Percentiles rank a stretch among this genome's conserved stretches.
Conservation (phyloP, 2,888 invertebrate species). For the Lasius platythorax region DNA sequence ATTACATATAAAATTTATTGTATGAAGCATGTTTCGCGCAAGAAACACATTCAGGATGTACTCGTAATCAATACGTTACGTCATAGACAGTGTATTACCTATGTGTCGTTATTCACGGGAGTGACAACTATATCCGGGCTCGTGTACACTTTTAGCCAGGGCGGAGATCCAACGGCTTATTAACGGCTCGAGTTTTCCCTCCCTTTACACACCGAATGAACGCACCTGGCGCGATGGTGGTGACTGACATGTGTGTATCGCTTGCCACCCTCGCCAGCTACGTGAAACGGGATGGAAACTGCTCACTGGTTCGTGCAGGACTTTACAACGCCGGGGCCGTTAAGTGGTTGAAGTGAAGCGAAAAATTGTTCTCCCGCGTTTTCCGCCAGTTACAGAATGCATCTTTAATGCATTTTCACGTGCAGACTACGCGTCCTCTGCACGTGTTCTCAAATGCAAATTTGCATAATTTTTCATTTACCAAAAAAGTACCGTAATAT, state of each 20-base stretch:
- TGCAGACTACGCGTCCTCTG: background rate
- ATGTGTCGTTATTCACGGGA: conserved; percentile 48
- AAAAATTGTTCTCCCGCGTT: conserved; percentile 39
- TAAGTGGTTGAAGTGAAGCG: conserved; percentile 50
- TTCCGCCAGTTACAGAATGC: conserved; percentile 23
- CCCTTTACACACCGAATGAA: conserved; percentile 69
- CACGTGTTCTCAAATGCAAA: background rate
- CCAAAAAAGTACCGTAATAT: background rate
- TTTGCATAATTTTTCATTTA: background rate
- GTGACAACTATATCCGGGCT: conserved; percentile 30
- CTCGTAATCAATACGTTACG: background rate
- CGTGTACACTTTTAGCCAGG: conserved; percentile 62
- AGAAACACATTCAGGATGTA: conserved; percentile 3
- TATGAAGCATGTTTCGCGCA: background rate
- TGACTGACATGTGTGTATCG: conserved; percentile 58
- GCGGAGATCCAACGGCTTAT: conserved; percentile 65
- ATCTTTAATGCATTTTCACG: conserved; percentile 44
- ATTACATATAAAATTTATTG: background rate
- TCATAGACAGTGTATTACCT: background rate
- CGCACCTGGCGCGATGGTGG: conserved; percentile 61
- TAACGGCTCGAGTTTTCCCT: conserved; percentile 65
- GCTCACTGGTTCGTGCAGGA: conserved; percentile 64
- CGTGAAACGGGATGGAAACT: conserved; percentile 69
- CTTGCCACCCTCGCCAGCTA: conserved; percentile 62
- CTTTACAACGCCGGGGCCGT: conserved; percentile 23